Evolutionary conservation across 2,888 invertebrate genomes (phyloP), one percentile per base, ranked within the genome.

Genomic region (Panopea generosa): DNA sequence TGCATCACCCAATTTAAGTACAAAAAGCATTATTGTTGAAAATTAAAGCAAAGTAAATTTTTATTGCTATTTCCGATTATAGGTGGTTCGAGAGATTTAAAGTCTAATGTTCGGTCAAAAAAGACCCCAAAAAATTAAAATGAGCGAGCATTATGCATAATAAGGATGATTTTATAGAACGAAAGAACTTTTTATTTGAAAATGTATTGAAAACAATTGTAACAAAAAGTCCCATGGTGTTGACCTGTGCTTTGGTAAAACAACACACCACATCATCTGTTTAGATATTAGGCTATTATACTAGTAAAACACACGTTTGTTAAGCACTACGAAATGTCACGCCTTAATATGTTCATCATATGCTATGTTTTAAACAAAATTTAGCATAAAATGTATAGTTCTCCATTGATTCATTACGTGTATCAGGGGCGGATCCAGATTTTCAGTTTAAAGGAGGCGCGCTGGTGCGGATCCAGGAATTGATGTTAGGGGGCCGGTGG

Each of bases 301-400:
- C 18, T 6, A 50, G 50, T 50, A 50, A 50, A 50, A 50, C 50
- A 50, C 18, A 50, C 50, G 50, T 50, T 20, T 22, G 50, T 50
- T 50, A 20, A 20, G 22, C 22, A 14, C 50, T 50, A 50, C 50
- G 50, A 50, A 50, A 50, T 50, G 50, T 14, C 50, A 50, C 3
- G 50, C 22, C 50, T 20, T 14, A 50, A 50, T 60, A 60, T 62
- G 50, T n/a, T 50, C 38, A 62, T 62, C 49, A 33, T 49, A 62
- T 62, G 61, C 50, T 38, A 20, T 50, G 38, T 50, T 33, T 50
- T 50, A 62, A 49, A 50, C 50, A 29, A 33, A 50, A 50, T 50
- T 29, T 29, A 62, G 29, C 33, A 33, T 50, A 33, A 62, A 50
- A 33, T 27, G 33, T 62, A 49, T 33, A 18, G 38, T 62, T 50